Conservation (phyloP, 1,140 invertebrate species). For the Carposina sasakii region DNA sequence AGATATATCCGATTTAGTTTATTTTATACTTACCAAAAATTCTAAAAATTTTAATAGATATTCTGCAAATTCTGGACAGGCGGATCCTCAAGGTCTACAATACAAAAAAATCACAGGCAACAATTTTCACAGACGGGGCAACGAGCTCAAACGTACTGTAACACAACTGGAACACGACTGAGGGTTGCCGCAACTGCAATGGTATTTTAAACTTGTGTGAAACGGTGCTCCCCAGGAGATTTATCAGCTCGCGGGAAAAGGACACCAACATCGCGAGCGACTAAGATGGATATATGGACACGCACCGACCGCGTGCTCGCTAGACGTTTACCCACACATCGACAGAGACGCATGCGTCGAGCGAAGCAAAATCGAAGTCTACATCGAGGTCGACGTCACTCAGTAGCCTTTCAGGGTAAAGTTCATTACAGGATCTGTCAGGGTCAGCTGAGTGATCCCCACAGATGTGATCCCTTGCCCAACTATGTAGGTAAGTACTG, state of each 20-base stretch:
- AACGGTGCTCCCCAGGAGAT: constrained; percentile 44
- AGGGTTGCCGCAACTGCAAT: constrained; percentile 41
- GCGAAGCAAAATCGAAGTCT: constrained; percentile 51
- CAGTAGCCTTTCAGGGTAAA: constrained; percentile 49
- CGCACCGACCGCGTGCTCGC: constrained; percentile 53
- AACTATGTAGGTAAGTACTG: too few species aligned
- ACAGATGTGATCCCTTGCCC: too few species aligned
- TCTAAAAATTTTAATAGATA: too few species aligned
- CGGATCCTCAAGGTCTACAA: constrained; percentile 41
- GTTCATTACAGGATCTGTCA: too few species aligned
- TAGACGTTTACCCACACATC: constrained; percentile 51
- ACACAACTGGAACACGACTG: constrained; percentile 56
- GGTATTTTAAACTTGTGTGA: constrained; percentile 67
- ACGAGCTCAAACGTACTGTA: constrained; percentile 35
- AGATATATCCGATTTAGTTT: too few species aligned
- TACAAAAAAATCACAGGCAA: constrained; percentile 48
- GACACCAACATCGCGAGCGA: constrained; percentile 36
- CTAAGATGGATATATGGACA: constrained; percentile 44
- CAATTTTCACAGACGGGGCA: constrained; percentile 34
- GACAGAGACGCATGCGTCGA: constrained; percentile 51
- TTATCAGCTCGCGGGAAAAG: constrained; percentile 23
- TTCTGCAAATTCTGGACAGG: constrained; percentile 13
- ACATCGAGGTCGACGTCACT: constrained; percentile 56
- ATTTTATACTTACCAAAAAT: too few species aligned
- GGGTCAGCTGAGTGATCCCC: too few species aligned